Evolutionary conservation across 2,797 vertebrate genomes (phyloP).

Genomic region (Periparus ater): DNA sequence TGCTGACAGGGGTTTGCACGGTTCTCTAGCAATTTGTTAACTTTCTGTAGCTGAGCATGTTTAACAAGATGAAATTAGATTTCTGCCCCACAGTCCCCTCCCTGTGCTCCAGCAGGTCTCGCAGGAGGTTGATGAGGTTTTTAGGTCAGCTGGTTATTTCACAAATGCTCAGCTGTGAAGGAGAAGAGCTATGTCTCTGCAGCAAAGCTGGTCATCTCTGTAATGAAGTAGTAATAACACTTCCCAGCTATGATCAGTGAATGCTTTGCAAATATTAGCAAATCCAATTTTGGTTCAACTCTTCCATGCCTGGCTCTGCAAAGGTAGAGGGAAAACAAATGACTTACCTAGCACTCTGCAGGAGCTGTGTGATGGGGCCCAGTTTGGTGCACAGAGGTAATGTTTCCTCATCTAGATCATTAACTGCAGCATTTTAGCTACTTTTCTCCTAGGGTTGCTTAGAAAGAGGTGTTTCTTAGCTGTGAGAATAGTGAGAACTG

Average conservation of each 20-base stretch:
- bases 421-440: not conserved
- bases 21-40: not conserved
- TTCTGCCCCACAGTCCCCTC: not conserved
- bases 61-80: not conserved
- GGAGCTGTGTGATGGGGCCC: not conserved
- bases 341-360: not conserved
- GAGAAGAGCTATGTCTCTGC: not conserved
- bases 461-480: not conserved
- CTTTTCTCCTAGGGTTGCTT: not conserved
- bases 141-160: not conserved
- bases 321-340: not conserved
- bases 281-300: not conserved
- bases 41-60: not conserved
- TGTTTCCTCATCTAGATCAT: not conserved
- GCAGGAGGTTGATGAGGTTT: not conserved
- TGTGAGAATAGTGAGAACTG: not conserved
- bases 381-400: not conserved
- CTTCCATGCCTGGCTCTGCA: not conserved
- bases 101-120: not conserved
- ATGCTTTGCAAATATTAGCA: not conserved
- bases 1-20: accelerated
- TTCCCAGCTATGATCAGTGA: not conserved
- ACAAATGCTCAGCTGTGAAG: not conserved
- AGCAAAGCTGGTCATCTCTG: not conserved
- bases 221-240: not conserved